Conservation (phyloP, 1,140 invertebrate species). For the Triops longicaudatus region DNA sequence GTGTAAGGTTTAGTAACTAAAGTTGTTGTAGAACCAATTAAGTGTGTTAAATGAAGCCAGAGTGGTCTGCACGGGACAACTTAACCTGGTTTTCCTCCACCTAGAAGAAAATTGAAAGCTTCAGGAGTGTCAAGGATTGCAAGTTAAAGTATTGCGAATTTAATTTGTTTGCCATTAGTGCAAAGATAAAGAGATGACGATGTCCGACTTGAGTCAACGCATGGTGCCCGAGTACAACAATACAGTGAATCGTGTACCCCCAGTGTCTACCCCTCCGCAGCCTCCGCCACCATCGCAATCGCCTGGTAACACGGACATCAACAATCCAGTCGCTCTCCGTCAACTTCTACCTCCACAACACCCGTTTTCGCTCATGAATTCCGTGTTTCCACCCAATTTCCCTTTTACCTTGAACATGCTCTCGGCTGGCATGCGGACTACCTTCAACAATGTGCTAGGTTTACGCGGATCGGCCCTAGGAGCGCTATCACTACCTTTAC, state of each 20-base stretch:
- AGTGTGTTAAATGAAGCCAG: no score
- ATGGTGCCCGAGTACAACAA: not conserved
- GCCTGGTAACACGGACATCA: not conserved
- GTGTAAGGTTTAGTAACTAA: no score
- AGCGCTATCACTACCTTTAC: not conserved
- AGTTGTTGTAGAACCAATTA: no score
- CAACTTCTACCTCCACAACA: slow-evolving; percentile 5
- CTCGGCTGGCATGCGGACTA: slow-evolving; percentile 1
- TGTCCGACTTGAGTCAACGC: slow-evolving; percentile 1
- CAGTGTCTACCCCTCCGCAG: not conserved
- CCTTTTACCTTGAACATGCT: slow-evolving; percentile 1
- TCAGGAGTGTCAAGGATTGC: no score
- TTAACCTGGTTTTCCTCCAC: no score
- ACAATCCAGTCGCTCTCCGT: not conserved
- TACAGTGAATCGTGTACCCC: not conserved
- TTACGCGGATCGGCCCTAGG: not conserved
- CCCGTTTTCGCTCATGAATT: not conserved
- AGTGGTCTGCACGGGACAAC: no score
- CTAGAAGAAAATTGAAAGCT: no score
- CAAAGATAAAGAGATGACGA: not conserved
- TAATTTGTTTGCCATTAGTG: no score
- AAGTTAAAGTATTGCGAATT: no score
- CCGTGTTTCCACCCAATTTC: not conserved
- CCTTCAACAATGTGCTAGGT: not conserved
- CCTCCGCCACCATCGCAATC: not conserved